Evolutionary conservation across 1,140 invertebrate genomes (phyloP).

Genomic region (Hyposmocoma kahamanoa): DNA sequence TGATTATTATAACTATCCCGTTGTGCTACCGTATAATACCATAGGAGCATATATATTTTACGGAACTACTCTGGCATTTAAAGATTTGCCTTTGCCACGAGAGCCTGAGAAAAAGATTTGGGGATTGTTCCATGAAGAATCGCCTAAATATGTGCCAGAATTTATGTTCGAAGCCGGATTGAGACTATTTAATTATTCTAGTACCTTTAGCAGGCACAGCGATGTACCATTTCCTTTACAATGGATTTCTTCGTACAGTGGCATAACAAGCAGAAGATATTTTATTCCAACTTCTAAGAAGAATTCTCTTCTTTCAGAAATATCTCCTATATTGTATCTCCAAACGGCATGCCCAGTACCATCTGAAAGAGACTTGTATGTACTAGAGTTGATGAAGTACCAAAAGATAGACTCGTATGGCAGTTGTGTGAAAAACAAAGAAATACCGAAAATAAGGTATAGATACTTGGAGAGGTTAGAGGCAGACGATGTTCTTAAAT

Average conservation of each 20-base stretch:
- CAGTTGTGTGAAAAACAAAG: constrained; percentile 80
- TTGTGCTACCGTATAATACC: too few species aligned
- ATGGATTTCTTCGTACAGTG: constrained; percentile 76
- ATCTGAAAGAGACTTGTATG: constrained; percentile 83
- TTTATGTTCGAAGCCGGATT: constrained; percentile 77
- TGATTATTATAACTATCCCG: too few species aligned
- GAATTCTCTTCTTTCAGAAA: constrained; percentile 70
- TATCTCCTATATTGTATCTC: constrained; percentile 83
- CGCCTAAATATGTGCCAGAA: constrained; percentile 86
- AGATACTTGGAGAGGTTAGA: too few species aligned
- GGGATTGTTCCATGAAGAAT: constrained; percentile 91
- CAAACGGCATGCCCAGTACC: constrained; percentile 88
- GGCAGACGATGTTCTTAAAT: constrained; percentile 79
- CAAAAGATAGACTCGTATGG: constrained; percentile 85
- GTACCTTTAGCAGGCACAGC: constrained; percentile 86
- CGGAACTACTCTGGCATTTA: constrained; percentile 78
- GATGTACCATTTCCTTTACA: constrained; percentile 84
- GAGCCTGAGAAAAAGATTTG: constrained; percentile 74
- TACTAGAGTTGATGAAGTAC: constrained; percentile 83
- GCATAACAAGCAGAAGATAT: constrained; percentile 75
- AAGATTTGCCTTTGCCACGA: constrained; percentile 82
- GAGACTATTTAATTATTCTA: constrained; percentile 84
- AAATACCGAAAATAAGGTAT: too few species aligned
- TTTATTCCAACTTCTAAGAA: constrained; percentile 75
- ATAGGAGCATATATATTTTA: constrained; percentile 80